Evolutionary conservation across 1,140 invertebrate genomes (phyloP).

Genomic region (Brachionus koreanus): DNA sequence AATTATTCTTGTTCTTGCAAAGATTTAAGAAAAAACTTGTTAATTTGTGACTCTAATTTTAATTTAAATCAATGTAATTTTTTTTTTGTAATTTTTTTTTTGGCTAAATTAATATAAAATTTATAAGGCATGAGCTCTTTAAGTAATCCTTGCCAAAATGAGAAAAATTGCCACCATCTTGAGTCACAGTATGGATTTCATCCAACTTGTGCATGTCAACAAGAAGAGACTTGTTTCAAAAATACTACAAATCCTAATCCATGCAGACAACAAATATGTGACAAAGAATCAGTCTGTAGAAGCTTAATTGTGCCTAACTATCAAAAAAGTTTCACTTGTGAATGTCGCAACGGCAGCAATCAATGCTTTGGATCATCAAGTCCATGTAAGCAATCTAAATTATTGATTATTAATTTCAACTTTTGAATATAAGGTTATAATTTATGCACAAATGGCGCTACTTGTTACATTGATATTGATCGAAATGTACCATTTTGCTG

Average conservation of each 20-base stretch:
- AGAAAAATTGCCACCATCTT: not conserved
- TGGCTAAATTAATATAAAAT: not conserved
- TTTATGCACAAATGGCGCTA: too few relatives aligned
- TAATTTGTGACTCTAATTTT: not conserved
- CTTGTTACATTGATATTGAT: too few relatives aligned
- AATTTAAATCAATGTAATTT: not conserved
- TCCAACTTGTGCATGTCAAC: not conserved
- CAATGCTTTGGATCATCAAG: not conserved
- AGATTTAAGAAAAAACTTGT: not conserved
- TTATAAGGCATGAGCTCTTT: not conserved
- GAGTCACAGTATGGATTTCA: not conserved
- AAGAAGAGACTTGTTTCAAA: not conserved
- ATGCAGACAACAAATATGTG: not conserved
- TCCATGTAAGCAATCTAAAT: not conserved
- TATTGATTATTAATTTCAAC: too few relatives aligned
- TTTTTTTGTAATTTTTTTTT: not conserved
- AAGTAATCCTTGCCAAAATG: not conserved
- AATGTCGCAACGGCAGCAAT: not conserved
- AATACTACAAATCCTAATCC: not conserved
- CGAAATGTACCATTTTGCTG: too few relatives aligned
- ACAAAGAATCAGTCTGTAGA: not conserved
- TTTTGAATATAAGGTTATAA: too few relatives aligned
- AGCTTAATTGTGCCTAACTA: not conserved
- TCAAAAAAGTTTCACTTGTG: not conserved
- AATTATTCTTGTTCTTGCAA: not conserved